Percentiles rank a stretch among this genome's conserved stretches.
These are phyloP conservation scores for Contarinia nasturtii DNA, from an alignment of 1,140 invertebrate species.

Conservation along the genomic window DNA sequence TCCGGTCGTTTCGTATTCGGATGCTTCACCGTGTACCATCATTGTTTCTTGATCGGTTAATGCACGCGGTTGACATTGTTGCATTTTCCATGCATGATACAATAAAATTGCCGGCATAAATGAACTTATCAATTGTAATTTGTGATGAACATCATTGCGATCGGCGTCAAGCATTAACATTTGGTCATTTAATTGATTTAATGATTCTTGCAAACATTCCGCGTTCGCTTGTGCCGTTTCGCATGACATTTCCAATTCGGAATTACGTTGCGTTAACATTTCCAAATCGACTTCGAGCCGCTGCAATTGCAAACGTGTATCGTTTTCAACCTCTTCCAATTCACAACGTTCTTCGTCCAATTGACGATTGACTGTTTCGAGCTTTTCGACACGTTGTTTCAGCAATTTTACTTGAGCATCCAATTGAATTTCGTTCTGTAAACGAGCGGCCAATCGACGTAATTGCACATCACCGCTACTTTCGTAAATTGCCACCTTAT, in stretches of 20 bases:
- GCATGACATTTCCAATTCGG: slow-evolving; percentile 28
- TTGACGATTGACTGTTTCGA: slow-evolving; percentile 34
- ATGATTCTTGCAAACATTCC: background rate
- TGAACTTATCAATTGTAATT: slow-evolving; percentile 38
- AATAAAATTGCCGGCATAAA: slow-evolving; percentile 42
- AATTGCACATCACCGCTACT: slow-evolving; percentile 33
- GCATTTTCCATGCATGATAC: slow-evolving; percentile 30
- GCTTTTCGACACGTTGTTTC: slow-evolving; percentile 28
- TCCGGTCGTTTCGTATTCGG: background rate
- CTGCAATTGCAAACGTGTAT: slow-evolving; percentile 40
- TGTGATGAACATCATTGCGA: slow-evolving; percentile 33
- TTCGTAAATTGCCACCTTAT: slow-evolving; percentile 36
- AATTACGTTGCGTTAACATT: slow-evolving; percentile 20
- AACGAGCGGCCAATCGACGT: slow-evolving; percentile 32
- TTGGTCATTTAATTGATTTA: background rate
- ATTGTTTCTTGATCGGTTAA: too few species aligned
- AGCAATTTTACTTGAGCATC: slow-evolving; percentile 31
- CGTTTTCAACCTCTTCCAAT: slow-evolving; percentile 47
- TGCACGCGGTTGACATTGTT: background rate
- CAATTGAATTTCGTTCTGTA: slow-evolving; percentile 33
- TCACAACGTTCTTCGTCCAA: slow-evolving; percentile 44
- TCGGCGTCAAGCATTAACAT: slow-evolving; percentile 27
- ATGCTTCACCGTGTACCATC: background rate
- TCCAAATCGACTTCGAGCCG: slow-evolving; percentile 26
- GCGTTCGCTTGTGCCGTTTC: slow-evolving; percentile 6